Evolutionary conservation across 1,140 invertebrate species (phyloP).

Genomic region (Drosophila ogumai): DNA sequence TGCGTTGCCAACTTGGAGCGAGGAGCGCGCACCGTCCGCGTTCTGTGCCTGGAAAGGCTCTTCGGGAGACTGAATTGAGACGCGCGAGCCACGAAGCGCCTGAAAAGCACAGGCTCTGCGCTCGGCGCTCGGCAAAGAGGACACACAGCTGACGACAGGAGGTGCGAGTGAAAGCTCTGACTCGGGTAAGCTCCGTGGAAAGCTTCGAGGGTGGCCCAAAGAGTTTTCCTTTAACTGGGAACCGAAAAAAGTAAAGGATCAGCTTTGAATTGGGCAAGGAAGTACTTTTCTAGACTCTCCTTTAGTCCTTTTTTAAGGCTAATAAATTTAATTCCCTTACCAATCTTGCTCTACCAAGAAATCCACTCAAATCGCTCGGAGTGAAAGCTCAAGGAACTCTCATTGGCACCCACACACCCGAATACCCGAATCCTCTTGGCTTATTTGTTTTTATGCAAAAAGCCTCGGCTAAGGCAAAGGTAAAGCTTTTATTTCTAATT

Average conservation of each 20-base stretch:
- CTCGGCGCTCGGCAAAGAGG: slow-evolving; percentile 25
- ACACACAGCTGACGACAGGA: slow-evolving; percentile 43
- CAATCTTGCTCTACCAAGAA: neutral
- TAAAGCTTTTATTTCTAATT: slow-evolving; percentile 79
- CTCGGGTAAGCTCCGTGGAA: slow-evolving; percentile 45
- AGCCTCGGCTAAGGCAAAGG: slow-evolving; percentile 17
- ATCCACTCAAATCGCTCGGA: slow-evolving; percentile 13
- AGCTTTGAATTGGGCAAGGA: too few relatives aligned
- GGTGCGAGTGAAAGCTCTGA: slow-evolving; percentile 51
- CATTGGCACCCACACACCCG: slow-evolving; percentile 18
- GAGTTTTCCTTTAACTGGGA: neutral
- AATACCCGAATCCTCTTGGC: neutral
- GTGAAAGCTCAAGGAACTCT: slow-evolving; percentile 53
- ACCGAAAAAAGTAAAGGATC: neutral
- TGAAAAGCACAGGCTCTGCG: slow-evolving; percentile 1
- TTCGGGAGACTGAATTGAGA: slow-evolving; percentile 69
- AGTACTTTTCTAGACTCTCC: neutral
- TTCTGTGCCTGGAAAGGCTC: slow-evolving; percentile 66
- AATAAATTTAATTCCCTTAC: too few relatives aligned
- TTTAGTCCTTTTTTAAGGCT: too few relatives aligned
- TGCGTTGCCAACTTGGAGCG: slow-evolving; percentile 65
- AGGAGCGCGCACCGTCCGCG: slow-evolving; percentile 59
- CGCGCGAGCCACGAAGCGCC: slow-evolving; percentile 1
- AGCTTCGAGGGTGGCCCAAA: slow-evolving; percentile 31
- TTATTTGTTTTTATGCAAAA: slow-evolving; percentile 61